Evolutionary conservation across 2,888 invertebrate genomes (phyloP), one percentile per base, ranked within the genome.

Genomic region (Cosmorhoe ocellata): DNA sequence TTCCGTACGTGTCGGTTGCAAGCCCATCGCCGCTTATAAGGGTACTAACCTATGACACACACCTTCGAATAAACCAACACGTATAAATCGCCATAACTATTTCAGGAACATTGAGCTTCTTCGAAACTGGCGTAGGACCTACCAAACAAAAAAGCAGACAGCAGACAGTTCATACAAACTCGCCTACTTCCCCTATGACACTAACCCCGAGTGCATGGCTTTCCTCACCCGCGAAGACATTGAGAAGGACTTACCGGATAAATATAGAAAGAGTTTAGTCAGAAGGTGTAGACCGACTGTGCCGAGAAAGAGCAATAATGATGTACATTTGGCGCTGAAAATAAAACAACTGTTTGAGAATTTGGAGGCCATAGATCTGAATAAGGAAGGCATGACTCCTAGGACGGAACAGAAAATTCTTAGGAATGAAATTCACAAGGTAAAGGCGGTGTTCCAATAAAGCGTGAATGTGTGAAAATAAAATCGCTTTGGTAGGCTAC

Each of bases 391-490:
- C 0, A 79, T 88, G 76, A 85, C 91, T 10, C 91, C 93, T 0
- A 79, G 91, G 48, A 82, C 89, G 0, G 91, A 92, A 61, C 92
- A 92, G 66, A 89, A 86, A 61, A 74, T 88, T 38, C 76, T 92
- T 5, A 67, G 90, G 51, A 83, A 80, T 53, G 92, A 93, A 71
- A 93, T 93, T 62, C 89, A 91, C 62, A 92, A 91, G 89, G 93
- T 93, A 12, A 13, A 6, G 24, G 3, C 7, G 6, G 24, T 24
- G 18, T 3, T 3, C 18, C 18, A 18, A 2, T 18, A 18, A 18
- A 18, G 18, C 18, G 18, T 4, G 18, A 4, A 18, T 18, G 18
- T 18, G 18, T 4, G 18, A 18, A 18, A 4, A 18, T 18, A n/a
- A n/a, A n/a, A n/a, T n/a, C n/a, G n/a, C 18, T 18, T 18, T 18